phyloP scores from a whole-genome alignment of 2,113 vertebrate genomes.

The Microtus montanus region DNA sequence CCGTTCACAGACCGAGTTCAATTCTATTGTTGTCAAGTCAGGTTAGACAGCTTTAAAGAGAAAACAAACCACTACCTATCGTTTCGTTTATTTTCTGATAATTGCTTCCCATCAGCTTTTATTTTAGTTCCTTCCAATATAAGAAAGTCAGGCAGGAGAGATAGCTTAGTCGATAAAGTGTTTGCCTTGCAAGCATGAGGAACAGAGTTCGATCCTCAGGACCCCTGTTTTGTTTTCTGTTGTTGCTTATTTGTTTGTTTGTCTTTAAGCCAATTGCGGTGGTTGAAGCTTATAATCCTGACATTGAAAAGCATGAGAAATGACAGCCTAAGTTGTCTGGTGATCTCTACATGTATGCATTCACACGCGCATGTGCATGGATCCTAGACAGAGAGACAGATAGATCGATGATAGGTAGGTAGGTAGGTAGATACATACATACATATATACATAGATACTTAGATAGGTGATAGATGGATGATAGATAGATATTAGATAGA shows the following conservation, averaged over 20 bases:
- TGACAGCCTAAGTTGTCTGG: background rate
- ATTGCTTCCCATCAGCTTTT: constrained; percentile 21
- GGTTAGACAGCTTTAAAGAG: background rate
- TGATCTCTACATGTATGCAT: background rate
- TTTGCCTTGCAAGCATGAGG: background rate
- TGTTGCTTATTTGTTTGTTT: background rate
- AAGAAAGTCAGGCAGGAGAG: background rate
- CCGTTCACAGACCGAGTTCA: background rate
- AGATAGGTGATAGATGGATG: background rate
- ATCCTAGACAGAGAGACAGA: background rate
- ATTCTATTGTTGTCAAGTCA: constrained; percentile 49
- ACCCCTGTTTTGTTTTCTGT: background rate
- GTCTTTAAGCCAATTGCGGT: background rate
- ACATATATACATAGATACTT: too few relatives aligned
- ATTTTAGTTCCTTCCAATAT: constrained; percentile 52
- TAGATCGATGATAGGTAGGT: background rate
- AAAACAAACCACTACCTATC: background rate
- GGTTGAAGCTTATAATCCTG: background rate
- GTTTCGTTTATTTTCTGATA: background rate
- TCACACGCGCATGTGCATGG: background rate
- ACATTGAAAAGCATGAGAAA: background rate
- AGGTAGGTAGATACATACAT: background rate
- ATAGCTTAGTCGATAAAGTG: background rate
- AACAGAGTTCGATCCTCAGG: background rate
- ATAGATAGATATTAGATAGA: background rate